phyloP scores from a whole-genome alignment of 2,888 invertebrate species.

The Parnassius apollo region DNA sequence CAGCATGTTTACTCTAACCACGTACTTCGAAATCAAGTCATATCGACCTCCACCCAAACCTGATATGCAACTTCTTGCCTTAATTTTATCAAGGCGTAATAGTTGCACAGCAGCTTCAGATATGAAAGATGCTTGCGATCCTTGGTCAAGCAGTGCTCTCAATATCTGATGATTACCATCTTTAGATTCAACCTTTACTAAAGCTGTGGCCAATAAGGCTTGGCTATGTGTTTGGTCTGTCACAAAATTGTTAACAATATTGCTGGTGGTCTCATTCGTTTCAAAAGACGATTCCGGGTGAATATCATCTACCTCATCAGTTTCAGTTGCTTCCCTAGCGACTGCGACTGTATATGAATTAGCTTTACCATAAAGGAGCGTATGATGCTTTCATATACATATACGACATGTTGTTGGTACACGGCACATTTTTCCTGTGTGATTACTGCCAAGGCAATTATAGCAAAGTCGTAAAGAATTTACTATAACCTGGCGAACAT shows the following conservation, averaged over 20 bases:
- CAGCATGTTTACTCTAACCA: not conserved
- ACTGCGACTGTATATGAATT: too few species aligned
- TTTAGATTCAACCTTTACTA: not conserved
- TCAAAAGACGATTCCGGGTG: too few species aligned
- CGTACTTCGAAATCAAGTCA: not conserved
- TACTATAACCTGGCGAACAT: too few species aligned
- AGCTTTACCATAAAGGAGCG: too few species aligned
- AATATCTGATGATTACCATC: not conserved
- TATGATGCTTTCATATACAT: too few species aligned
- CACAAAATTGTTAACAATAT: too few species aligned
- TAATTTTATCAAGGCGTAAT: not conserved
- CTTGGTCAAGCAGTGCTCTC: not conserved
- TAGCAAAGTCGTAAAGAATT: not conserved
- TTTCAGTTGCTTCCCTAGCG: too few species aligned
- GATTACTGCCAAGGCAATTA: conserved; percentile 1
- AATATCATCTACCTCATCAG: too few species aligned
- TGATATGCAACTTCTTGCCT: not conserved
- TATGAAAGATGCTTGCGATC: not conserved
- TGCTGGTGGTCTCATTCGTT: too few species aligned
- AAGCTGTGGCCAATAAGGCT: not conserved
- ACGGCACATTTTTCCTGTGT: not conserved
- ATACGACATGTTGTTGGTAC: not conserved
- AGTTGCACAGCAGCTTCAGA: not conserved
- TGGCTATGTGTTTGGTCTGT: not conserved
- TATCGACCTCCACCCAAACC: not conserved